These are phyloP conservation scores for Bimastos eiseni DNA, from an alignment of 2,888 invertebrate genomes.

Conservation along the genomic window DNA sequence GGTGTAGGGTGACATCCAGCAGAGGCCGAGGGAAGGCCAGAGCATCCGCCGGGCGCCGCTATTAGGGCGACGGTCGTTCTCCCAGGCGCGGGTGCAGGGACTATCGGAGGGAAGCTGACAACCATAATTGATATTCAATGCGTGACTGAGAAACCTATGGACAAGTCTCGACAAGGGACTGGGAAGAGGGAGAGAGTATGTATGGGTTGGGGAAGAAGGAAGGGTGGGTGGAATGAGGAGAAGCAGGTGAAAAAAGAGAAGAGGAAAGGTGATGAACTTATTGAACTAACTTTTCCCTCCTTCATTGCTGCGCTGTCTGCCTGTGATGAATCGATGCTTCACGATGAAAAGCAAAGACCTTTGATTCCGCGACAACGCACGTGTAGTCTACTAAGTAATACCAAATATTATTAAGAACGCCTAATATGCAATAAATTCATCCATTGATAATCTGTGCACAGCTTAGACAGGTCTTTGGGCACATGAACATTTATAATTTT, in stretches of 20 bases:
- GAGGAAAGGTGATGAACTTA: too few relatives aligned
- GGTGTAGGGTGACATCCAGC: not conserved
- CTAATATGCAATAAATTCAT: too few relatives aligned
- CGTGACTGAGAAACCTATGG: not conserved
- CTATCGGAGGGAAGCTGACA: not conserved
- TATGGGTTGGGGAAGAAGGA: not conserved
- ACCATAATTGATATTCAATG: conserved; percentile 13
- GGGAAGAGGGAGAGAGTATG: not conserved
- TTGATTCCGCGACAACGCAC: not conserved
- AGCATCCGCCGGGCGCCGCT: not conserved
- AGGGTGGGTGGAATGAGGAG: not conserved
- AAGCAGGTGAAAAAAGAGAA: not conserved
- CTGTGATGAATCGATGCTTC: too few relatives aligned
- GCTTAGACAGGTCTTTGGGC: too few relatives aligned
- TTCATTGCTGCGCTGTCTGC: too few relatives aligned
- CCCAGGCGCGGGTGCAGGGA: not conserved
- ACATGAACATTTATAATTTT: too few relatives aligned
- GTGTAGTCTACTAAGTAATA: not conserved
- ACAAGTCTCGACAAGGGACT: not conserved
- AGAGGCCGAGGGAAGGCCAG: not conserved
- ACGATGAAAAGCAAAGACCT: too few relatives aligned
- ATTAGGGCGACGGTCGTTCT: not conserved
- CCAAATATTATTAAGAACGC: not conserved
- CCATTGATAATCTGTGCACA: too few relatives aligned
- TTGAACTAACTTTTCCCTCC: too few relatives aligned